Percentiles rank a stretch among this genome's conserved stretches.
Conservation (phyloP, 2,888 invertebrate species). For the Oscheius sp. region DNA sequence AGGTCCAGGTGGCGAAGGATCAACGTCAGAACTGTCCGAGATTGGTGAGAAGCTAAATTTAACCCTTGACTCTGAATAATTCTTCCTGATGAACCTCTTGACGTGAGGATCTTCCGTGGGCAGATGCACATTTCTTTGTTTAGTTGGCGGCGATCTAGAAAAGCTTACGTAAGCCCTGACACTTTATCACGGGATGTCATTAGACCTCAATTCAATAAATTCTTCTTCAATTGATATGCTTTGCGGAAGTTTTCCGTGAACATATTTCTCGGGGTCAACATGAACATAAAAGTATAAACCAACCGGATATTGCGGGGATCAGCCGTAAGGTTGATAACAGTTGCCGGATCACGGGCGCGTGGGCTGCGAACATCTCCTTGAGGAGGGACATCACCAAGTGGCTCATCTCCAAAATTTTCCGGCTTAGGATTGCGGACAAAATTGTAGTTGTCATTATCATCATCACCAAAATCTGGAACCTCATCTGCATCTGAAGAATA, state of each 20-base stretch:
- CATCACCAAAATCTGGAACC: neutral
- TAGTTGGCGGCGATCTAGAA: slow-evolving; percentile 22
- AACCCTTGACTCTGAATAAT: no score
- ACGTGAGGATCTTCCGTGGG: slow-evolving; percentile 7
- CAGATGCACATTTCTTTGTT: slow-evolving; percentile 27
- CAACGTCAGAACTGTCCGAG: slow-evolving; percentile 49
- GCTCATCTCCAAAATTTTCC: slow-evolving; percentile 7
- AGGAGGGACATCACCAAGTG: slow-evolving; percentile 9
- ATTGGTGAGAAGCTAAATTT: slow-evolving; percentile 53
- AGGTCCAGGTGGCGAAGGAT: neutral
- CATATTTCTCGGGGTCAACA: neutral
- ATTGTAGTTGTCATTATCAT: neutral
- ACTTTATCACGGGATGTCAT: slow-evolving; percentile 17
- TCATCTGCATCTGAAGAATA: no score
- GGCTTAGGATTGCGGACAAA: slow-evolving; percentile 15
- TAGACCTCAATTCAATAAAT: neutral
- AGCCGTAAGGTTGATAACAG: slow-evolving; percentile 17
- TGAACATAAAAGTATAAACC: neutral
- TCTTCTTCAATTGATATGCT: neutral
- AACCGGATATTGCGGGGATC: slow-evolving; percentile 27
- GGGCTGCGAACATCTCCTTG: neutral
- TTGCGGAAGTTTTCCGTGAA: neutral
- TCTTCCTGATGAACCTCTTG: slow-evolving; percentile 6
- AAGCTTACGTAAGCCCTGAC: slow-evolving; percentile 13
- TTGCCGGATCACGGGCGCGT: neutral